Base-by-base conservation (phyloP, 2,113 vertebrate species). In the Otus sunia region DNA sequence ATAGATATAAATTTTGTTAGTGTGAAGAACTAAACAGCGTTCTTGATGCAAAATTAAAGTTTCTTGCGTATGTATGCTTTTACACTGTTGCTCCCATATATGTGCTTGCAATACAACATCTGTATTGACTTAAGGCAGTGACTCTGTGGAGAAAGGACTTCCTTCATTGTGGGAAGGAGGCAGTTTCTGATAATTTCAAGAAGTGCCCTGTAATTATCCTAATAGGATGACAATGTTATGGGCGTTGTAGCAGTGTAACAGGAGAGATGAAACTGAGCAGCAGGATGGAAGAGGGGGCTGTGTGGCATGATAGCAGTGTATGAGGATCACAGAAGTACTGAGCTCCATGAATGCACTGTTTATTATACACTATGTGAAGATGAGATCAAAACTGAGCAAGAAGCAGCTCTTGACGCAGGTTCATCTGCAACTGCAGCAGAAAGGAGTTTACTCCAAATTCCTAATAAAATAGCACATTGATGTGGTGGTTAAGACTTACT, bases 271-370 rank as follows among this genome's bases (percentile, higher is more conserved):
- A 34, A 25, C 3, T 11, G 56, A 83, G 36, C 47, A 37, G 77
- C 50, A 45, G 47, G 15, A 12, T 27, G 20, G 36, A 12, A 27
- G 53, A 58, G 15, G 12, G 19, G 23, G 5, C 45, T 41, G 25
- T 23, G 19, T 55, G 41, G 15, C 25, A 8, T 2, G 2, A 0
- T 2, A 22, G 21, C 49, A 16, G 18, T 1, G 0, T 16, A 1
- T 41, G 22, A 15, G 45, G 18, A 30, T 64, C 2, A 1, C 22
- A 25, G 20, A 29, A 58, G 15, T n/a, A 8, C 5, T 37, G 36
- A 58, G 26, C 50, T 59, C 11, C 11, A 8, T 3, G 10, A 20
- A 20, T 4, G 19, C 5, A 6, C 43, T 59, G 8, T 62, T 55
- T 15, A 1, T 56, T 47, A 9, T 1, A 6, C 4, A 10, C 0